phyloP scores from a whole-genome alignment of 2,797 vertebrate genomes.

The Anguilla pacifica region DNA sequence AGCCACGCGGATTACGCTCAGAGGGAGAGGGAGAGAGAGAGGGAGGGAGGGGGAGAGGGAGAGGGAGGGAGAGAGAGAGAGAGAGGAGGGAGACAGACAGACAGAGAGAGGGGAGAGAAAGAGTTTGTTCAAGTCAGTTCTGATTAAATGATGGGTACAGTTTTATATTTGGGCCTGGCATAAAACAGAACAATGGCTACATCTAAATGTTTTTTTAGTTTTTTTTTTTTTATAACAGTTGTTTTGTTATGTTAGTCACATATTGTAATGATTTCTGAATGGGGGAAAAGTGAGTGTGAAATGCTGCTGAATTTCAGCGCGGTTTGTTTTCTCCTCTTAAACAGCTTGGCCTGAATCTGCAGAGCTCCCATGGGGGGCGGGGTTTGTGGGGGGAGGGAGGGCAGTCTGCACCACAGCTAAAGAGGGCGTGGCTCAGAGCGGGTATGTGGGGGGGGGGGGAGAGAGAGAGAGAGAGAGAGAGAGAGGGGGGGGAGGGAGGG shows the following conservation, averaged over 20 bases:
- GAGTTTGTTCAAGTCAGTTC: not conserved
- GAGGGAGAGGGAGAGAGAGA: too few species aligned
- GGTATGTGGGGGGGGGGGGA: not conserved
- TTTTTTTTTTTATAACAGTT: not conserved
- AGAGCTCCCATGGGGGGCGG: not conserved
- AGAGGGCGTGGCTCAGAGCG: not conserved
- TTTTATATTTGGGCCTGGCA: not conserved
- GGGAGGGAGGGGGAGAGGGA: too few species aligned
- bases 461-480: slow-evolving; percentile 31
- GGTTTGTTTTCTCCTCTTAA: not conserved
- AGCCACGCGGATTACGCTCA: too few species aligned
- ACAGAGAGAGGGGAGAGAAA: too few species aligned
- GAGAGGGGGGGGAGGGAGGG: too few species aligned
- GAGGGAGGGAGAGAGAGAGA: too few species aligned
- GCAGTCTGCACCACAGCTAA: not conserved
- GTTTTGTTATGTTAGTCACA: not conserved
- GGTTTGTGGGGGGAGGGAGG: not conserved
- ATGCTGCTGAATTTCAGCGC: not conserved
- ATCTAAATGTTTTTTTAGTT: not conserved
- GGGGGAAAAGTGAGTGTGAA: not conserved
- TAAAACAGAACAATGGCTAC: not conserved
- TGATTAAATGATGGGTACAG: not conserved
- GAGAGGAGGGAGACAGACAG: too few species aligned
- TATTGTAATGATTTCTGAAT: not conserved
- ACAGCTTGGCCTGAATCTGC: not conserved